These are phyloP conservation scores for Myrmophylax atrothorax DNA, from an alignment of 2,113 vertebrate genomes.

Conservation along the genomic window DNA sequence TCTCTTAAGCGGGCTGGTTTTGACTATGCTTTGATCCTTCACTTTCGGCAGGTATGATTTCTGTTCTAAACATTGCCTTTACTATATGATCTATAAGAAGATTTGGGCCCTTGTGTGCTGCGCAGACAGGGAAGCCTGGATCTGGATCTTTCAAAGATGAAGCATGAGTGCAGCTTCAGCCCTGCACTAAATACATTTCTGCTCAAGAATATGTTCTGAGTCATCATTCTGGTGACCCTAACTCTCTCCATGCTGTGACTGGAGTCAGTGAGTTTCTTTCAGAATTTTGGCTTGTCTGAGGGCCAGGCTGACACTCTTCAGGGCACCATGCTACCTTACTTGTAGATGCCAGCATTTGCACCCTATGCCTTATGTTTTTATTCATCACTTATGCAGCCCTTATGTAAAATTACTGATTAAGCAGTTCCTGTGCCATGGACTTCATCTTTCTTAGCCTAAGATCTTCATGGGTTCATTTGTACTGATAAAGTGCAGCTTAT, in stretches of 20 bases:
- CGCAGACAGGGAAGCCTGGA: not conserved
- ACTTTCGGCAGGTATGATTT: not conserved
- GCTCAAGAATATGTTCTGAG: not conserved
- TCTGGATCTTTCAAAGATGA: not conserved
- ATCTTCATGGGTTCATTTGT: not conserved
- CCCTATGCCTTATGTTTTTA: not conserved
- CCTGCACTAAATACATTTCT: not conserved
- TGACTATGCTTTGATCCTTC: not conserved
- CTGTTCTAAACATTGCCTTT: not conserved
- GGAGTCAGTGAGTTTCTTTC: not conserved
- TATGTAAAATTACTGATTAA: not conserved
- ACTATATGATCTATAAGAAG: not conserved
- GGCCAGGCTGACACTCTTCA: not conserved
- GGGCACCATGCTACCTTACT: not conserved
- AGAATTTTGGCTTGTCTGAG: not conserved
- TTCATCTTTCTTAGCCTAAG: not conserved
- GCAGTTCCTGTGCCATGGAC: not conserved
- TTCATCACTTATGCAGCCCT: not conserved
- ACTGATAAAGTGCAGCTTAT: not conserved
- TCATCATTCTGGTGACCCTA: not conserved
- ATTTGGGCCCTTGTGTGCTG: not conserved
- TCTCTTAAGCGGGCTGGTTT: not conserved
- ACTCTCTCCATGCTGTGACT: not conserved
- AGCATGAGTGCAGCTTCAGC: not conserved
- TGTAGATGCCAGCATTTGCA: accelerated